These are phyloP conservation scores for Ciconia stormi DNA, from an alignment of 2,113 vertebrate genomes.

Conservation along the genomic window DNA sequence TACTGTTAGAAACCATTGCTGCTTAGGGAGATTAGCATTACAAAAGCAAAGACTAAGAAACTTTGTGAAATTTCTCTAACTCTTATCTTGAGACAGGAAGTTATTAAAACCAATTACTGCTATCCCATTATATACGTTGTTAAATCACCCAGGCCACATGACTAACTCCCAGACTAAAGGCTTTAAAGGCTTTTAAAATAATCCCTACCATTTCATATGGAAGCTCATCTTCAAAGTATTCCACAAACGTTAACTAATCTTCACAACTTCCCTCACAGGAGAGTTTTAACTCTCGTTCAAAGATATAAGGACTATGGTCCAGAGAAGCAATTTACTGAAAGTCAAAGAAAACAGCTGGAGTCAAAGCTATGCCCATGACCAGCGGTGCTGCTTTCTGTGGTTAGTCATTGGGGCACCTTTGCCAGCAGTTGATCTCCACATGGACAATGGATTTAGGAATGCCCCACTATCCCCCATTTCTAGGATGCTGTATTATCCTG, in stretches of 20 bases:
- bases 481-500: neutral
- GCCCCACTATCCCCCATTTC: neutral
- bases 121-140: neutral
- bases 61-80: neutral
- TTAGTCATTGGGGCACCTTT: neutral
- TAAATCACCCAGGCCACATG: neutral
- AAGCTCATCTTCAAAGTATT: neutral
- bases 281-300: neutral
- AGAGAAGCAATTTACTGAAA: neutral
- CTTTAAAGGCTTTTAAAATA: neutral
- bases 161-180: neutral
- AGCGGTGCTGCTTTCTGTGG: neutral
- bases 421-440: neutral
- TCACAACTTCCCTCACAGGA: neutral
- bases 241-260: neutral
- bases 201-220: neutral
- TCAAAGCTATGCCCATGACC: neutral
- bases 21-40: neutral
- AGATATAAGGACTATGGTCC: neutral
- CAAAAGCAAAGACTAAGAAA: neutral
- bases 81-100: neutral
- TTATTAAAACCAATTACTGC: neutral
- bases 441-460: neutral
- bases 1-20: neutral
- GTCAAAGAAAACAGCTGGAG: neutral